phyloP scores from a whole-genome alignment of 1,140 invertebrate species.

The Dendrolimus punctatus region DNA sequence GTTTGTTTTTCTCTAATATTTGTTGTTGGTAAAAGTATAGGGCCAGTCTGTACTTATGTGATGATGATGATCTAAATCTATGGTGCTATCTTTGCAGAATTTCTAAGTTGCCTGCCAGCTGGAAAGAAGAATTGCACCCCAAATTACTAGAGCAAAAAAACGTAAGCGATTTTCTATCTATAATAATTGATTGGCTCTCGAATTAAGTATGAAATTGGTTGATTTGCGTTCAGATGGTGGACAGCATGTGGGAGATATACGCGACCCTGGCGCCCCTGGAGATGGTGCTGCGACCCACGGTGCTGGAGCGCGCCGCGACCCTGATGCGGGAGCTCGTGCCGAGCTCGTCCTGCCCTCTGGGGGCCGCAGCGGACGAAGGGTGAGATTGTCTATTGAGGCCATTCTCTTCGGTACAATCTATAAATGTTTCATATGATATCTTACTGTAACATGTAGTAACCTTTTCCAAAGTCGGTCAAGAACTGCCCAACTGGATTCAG shows the following conservation, averaged over 20 bases:
- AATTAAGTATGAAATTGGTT: not conserved
- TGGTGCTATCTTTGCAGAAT: slow-evolving; percentile 27
- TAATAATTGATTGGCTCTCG: not conserved
- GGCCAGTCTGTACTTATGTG: too few relatives aligned
- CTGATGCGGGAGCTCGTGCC: slow-evolving; percentile 24
- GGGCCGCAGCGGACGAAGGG: slow-evolving; percentile 13
- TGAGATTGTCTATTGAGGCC: slow-evolving; percentile 4
- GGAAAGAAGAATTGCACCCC: slow-evolving; percentile 47
- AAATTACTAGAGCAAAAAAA: slow-evolving; percentile 33
- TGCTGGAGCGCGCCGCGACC: slow-evolving; percentile 26
- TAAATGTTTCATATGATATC: too few relatives aligned
- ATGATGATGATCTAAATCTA: not conserved
- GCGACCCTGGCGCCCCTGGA: slow-evolving; percentile 43
- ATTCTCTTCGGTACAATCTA: too few relatives aligned
- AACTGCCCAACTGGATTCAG: too few relatives aligned
- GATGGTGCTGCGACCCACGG: slow-evolving; percentile 26
- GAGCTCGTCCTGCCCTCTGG: slow-evolving; percentile 21
- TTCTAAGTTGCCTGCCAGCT: slow-evolving; percentile 38
- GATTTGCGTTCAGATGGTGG: slow-evolving; percentile 15
- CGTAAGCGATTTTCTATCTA: slow-evolving; percentile 24
- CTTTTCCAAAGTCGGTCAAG: too few relatives aligned
- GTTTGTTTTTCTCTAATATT: slow-evolving; percentile 9
- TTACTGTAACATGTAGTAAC: too few relatives aligned
- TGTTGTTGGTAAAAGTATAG: not conserved
- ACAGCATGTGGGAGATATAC: slow-evolving; percentile 51